A percentile compares a stretch with the other conserved stretches of the same genome.
These are phyloP conservation scores for Caenorhabditis panamensis DNA, from an alignment of 2,888 invertebrate species.

Conservation along the genomic window DNA sequence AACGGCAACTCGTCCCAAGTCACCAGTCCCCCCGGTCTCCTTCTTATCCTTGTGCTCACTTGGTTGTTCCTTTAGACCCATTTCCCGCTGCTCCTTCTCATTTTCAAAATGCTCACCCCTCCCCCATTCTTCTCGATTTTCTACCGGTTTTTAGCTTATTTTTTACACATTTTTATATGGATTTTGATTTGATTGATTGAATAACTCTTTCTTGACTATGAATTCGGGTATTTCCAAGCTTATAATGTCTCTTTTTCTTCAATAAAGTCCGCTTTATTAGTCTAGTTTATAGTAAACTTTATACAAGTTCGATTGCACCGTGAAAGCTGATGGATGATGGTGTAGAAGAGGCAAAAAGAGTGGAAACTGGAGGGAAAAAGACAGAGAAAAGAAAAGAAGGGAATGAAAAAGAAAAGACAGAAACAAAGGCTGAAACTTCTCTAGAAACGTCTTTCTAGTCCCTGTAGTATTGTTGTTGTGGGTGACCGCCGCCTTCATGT, in stretches of 20 bases:
- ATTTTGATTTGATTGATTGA: no score
- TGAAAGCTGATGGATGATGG: conserved; percentile 33
- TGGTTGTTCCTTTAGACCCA: conserved; percentile 1
- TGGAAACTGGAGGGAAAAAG: conserved; percentile 12
- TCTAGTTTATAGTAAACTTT: no score
- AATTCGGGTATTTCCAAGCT: background rate
- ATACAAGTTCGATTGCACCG: conserved; percentile 42
- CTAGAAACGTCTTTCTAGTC: conserved; percentile 28
- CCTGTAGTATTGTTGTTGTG: conserved; percentile 36
- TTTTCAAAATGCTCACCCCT: background rate
- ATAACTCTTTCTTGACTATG: background rate
- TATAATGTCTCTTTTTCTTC: conserved; percentile 2
- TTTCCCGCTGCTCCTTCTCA: background rate
- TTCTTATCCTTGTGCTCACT: background rate
- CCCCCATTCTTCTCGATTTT: background rate
- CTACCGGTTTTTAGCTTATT: conserved; percentile 4
- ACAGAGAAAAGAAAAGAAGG: conserved; percentile 12
- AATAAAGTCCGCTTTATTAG: conserved; percentile 14
- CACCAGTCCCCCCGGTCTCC: background rate
- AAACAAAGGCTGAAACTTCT: no score
- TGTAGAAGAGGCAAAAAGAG: background rate
- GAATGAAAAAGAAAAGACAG: background rate
- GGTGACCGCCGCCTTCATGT: conserved; percentile 52
- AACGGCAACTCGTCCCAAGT: conserved; percentile 79
- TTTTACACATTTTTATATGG: background rate